phyloP scores from a whole-genome alignment of 64 coral and sea anemone genomes.

The Dendronephthya gigantea region DNA sequence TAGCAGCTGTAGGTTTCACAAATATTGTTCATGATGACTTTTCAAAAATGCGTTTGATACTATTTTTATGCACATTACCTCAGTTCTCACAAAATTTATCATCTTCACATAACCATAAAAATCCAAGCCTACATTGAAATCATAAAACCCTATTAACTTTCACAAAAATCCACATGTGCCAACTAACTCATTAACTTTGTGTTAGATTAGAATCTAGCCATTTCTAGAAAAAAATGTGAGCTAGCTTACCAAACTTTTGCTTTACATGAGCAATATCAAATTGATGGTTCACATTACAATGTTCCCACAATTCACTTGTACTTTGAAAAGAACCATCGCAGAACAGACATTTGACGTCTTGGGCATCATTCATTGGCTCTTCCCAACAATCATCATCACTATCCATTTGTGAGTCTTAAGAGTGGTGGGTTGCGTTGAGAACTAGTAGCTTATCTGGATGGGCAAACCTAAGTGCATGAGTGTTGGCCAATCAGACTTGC shows the following conservation, averaged over 20 bases:
- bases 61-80: conserved; percentile 54
- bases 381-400: conserved; percentile 86
- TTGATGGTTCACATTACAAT: conserved; percentile 47
- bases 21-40: no score
- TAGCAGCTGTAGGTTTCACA: no score
- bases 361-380: conserved; percentile 44
- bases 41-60: no score
- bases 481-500: no score
- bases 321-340: conserved; percentile 48
- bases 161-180: background rate
- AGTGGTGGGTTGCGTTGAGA: background rate
- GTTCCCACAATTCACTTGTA: conserved; percentile 36
- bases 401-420: conserved; percentile 24
- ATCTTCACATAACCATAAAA: conserved; percentile 94
- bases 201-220: no score
- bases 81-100: conserved; percentile 77
- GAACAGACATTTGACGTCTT: conserved; percentile 61
- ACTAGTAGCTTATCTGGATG: no score
- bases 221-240: no score
- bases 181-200: no score
- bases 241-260: conserved; percentile 39
- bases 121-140: conserved; percentile 50
- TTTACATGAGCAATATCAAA: conserved; percentile 47
- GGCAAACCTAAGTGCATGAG: no score
- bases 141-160: background rate